phyloP scores from a whole-genome alignment of 2,888 invertebrate genomes.

The Eupithecia subumbrata region DNA sequence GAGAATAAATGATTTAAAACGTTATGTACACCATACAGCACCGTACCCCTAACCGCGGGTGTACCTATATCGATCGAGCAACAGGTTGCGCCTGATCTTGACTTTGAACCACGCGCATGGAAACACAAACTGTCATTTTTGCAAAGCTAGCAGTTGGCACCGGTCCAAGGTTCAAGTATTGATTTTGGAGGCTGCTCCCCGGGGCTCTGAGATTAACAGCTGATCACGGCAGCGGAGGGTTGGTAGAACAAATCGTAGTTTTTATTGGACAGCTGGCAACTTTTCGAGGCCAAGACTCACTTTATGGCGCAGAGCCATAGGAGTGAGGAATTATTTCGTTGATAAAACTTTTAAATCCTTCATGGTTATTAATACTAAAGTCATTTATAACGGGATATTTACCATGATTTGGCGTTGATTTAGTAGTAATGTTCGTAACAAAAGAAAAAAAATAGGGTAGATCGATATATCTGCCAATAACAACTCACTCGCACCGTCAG shows the following conservation, averaged over 20 bases:
- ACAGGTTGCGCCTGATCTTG: constrained; percentile 9
- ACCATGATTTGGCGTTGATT: too few relatives aligned
- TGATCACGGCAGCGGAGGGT: neutral
- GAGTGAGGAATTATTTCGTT: neutral
- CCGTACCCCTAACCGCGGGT: neutral
- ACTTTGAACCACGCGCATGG: constrained; percentile 8
- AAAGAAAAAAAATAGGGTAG: too few relatives aligned
- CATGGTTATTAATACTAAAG: too few relatives aligned
- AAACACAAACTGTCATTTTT: constrained; percentile 6
- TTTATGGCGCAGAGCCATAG: too few relatives aligned
- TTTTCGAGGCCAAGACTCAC: neutral
- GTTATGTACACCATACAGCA: neutral
- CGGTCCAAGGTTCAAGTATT: neutral
- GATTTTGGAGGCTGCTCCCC: neutral
- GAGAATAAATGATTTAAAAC: too few relatives aligned
- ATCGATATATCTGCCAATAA: too few relatives aligned
- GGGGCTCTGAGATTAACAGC: neutral
- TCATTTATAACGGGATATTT: too few relatives aligned
- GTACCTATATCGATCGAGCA: constrained; percentile 3
- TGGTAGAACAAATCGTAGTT: neutral
- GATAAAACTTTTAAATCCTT: too few relatives aligned
- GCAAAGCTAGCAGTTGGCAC: neutral
- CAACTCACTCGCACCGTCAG: too few relatives aligned
- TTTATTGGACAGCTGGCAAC: neutral
- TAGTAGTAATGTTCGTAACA: too few relatives aligned